Evolutionary conservation across 2,888 invertebrate genomes (phyloP), one percentile per base, ranked within the genome.

Genomic region (Tetanocera ferruginea): DNA sequence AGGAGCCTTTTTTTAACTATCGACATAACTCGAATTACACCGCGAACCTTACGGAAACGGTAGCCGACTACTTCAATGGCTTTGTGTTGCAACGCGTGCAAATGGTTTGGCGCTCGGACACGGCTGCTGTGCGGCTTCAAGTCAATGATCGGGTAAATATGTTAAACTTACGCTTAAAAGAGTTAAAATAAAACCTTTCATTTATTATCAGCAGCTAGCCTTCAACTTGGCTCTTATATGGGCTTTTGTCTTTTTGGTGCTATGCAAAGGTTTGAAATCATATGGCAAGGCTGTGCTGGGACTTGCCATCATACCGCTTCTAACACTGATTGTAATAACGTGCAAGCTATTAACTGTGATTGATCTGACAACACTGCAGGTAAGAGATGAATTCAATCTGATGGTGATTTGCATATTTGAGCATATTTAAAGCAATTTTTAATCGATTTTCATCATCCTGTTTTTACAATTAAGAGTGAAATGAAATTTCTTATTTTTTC

Each of bases 211-310:
- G 90, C 96, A 97, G 91, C 93, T 96, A 81, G 96, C 96, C 3
- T 96, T 97, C 90, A 96, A 97, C 89, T 91, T 97, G 88, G 96
- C 96, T 0, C 94, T 97, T 5, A 94, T 97, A 28, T 97, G 97
- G 97, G 94, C 96, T 92, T 94, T 96, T 70, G 94, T 97, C 6
- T 97, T 97, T 86, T 93, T 97, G 28, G 94, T 95, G 64, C 92
- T 97, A 28, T 96, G 96, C 88, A 96, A 96, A 92, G 97, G 97
- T 78, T 90, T 97, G 60, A 92, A 95, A 78, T 90, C 90, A 0
- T 84, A 89, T 71, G 90, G 90, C 5, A 89, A 89, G 76, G 79
- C 87, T 19, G 93, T 96, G 9, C 95, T 95, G 89, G 93, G 95
- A 79, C 93, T 97, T 84, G 94, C 95, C 72, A 90, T 96, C 80